phyloP scores from a whole-genome alignment of 2,113 vertebrate genomes.

The Cryptotis parvus region DNA sequence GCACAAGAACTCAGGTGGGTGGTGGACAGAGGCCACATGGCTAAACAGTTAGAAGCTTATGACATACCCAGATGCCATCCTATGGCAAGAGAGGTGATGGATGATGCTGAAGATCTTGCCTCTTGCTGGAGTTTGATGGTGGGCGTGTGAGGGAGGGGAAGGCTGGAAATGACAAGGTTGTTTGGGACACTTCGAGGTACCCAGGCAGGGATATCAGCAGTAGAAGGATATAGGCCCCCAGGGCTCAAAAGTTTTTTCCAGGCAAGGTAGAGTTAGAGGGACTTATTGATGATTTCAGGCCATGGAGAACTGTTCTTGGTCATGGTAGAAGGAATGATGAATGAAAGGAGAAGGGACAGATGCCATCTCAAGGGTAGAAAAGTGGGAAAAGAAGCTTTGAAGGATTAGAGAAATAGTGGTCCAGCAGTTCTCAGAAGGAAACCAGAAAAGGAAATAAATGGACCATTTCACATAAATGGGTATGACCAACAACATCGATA shows the following conservation, averaged over 20 bases:
- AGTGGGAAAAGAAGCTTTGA: background rate
- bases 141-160: background rate
- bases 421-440: background rate
- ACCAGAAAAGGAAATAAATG: background rate
- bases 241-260: background rate
- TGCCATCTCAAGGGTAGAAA: accelerated
- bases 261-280: background rate
- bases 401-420: background rate
- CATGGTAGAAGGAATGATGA: background rate
- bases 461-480: background rate
- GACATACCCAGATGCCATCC: too few relatives aligned
- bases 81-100: accelerated
- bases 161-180: background rate
- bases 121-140: background rate
- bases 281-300: accelerated
- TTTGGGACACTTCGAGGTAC: background rate
- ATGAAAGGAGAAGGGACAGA: background rate
- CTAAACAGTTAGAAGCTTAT: background rate
- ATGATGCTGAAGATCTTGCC: background rate
- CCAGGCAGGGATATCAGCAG: too few relatives aligned
- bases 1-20: background rate
- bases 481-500: background rate
- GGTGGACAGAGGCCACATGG: background rate
- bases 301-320: background rate
- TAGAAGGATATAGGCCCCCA: background rate